Conservation (phyloP, 2,113 vertebrate species). For the Leptocoma aspasia region DNA sequence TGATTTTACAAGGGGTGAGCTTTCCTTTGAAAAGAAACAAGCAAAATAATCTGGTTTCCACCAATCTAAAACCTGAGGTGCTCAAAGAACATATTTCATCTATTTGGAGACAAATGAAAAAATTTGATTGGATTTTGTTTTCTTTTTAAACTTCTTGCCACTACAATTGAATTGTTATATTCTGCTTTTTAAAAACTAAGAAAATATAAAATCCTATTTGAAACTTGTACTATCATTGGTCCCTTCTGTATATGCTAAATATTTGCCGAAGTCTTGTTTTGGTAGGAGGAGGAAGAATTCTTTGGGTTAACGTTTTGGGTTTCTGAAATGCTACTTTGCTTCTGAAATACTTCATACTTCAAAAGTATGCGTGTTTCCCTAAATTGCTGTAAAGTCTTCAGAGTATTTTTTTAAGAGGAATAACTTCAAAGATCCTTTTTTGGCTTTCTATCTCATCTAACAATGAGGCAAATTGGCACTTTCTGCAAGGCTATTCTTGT, state of each 20-base stretch:
- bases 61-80: not conserved
- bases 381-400: slow-evolving; percentile 24
- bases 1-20: not conserved
- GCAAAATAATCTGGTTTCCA: not conserved
- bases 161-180: not conserved
- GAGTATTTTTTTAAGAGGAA: slow-evolving; percentile 7
- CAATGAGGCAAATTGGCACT: not conserved
- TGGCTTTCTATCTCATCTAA: not conserved
- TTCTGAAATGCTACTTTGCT: slow-evolving; percentile 1
- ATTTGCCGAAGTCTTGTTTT: not conserved
- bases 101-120: not conserved
- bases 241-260: not conserved
- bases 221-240: not conserved
- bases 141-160: not conserved
- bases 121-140: not conserved
- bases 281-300: not conserved
- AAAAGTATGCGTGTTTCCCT: not conserved
- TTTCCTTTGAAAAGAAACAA: not conserved
- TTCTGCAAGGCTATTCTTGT: slow-evolving; percentile 9
- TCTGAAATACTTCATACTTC: too few relatives aligned
- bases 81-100: not conserved
- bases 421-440: slow-evolving; percentile 5
- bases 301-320: not conserved
- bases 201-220: not conserved
- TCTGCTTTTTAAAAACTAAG: not conserved